Base-by-base conservation (phyloP, 2,888 invertebrate species). In the Ormia ochracea region DNA sequence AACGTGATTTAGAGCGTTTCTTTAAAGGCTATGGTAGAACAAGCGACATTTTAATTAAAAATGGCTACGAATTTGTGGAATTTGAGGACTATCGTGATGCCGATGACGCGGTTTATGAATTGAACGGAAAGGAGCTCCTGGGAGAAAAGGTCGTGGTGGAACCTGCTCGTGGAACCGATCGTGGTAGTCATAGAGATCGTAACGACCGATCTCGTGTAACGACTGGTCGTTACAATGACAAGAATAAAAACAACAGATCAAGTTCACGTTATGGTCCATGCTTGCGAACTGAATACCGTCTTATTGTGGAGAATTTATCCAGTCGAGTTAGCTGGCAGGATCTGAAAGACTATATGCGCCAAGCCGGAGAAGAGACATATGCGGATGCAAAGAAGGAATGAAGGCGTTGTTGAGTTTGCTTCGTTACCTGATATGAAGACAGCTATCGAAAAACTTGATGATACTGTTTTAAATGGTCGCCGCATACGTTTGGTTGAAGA, bases 281-380 rank as follows among this genome's bases (percentile, higher is more conserved):
- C 69, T 96, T 97, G 84, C 94, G 99, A 87, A 99, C 99, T 85
- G 98, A 99, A 91, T 96, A 98, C 90, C 94, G 98, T 84, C 93
- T 99, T 83, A 94, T 97, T 89, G 98, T 99, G 85, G 98, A 99
- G 91, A 99, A 99, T 91, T 92, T 99, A 83, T 98, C 98, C 83
- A 98, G 98, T 89, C 94, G 98, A 87, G 98, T 98, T 88, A 98
- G 98, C 92, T 99, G 99, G 99, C 99, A 99, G 98, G 98, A n/a
- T n/a, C n/a, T n/a, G n/a, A n/a, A n/a, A n/a, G n/a, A n/a, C n/a
- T n/a, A n/a, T n/a, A n/a, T n/a, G n/a, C n/a, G n/a, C n/a, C n/a
- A n/a, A n/a, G n/a, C n/a, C n/a, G n/a, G n/a, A n/a, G n/a, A n/a
- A n/a, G n/a, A n/a, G n/a, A n/a, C n/a, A n/a, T n/a, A n/a, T n/a